Percentiles rank a stretch among this genome's conserved stretches.
These are phyloP conservation scores for Lota lota DNA, from an alignment of 2,113 vertebrate genomes.

Conservation along the genomic window DNA sequence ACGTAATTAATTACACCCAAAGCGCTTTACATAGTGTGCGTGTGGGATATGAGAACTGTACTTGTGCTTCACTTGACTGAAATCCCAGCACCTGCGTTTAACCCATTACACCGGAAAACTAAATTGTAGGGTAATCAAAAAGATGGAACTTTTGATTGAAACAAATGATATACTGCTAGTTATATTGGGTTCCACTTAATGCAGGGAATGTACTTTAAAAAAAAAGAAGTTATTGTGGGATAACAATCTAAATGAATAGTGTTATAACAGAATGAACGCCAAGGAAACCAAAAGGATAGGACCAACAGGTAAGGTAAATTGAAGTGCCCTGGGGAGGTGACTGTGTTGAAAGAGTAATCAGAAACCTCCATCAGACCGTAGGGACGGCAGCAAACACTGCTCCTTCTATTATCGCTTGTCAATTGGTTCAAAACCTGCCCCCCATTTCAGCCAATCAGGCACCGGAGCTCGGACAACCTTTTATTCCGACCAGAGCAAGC, in stretches of 20 bases:
- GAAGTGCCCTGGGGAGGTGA: not conserved
- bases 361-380: too few species aligned
- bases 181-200: not conserved
- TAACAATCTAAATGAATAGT: not conserved
- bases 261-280: not conserved
- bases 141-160: not conserved
- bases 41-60: not conserved
- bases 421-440: too few species aligned
- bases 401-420: too few species aligned
- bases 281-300: constrained; percentile 9
- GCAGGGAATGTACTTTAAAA: not conserved
- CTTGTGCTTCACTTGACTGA: not conserved
- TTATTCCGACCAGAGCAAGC: too few species aligned
- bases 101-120: constrained; percentile 10
- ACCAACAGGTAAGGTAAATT: not conserved
- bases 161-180: not conserved
- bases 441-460: too few species aligned
- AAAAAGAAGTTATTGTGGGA: not conserved
- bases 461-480: too few species aligned
- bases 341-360: too few species aligned
- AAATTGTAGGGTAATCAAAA: constrained; percentile 4
- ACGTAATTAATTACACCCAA: not conserved
- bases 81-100: constrained; percentile 5
- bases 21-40: not conserved
- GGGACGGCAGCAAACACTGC: too few species aligned